Base-by-base conservation (phyloP, 1,140 invertebrate species). In the Penaeus vannamei region DNA sequence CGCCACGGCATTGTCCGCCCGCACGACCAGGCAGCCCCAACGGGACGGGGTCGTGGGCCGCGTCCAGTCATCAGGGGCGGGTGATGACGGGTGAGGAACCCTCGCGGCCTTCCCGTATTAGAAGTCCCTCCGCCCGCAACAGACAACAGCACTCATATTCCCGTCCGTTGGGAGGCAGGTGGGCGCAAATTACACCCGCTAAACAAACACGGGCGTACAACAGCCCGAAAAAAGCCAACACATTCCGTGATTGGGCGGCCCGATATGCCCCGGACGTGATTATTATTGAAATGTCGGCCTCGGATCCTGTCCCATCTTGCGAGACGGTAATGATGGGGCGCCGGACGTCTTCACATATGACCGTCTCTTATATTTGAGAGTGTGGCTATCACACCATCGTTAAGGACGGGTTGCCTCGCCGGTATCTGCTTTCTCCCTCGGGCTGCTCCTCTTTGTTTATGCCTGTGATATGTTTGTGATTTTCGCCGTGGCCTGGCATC, bases 131-230 rank as follows among this genome's bases (percentile, higher is more conserved):
- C 62, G 17, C 66, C 14, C 76, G 61, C 59, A 82, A 82, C 79
- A 82, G 86, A 87, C 86, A 82, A 53, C 61, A 42, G 79, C 77
- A 66, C 79, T 87, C 61, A 64, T 69, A 69, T 82, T 81, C 62
- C 36, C 79, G 46, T 87, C 86, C n/a, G n/a, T 46, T 87, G 53
- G 22, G 61, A 32, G 62, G n/a, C 86, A 82, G 77, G 86, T 66
- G 79, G 42, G 77, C 59, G 61, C 86, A 87, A 87, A 82, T 87
- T 87, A 87, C 79, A 82, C 86, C 26, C 23, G 79, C 86, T 82
- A 87, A 87, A 87, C 86, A 87, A 87, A 87, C 79, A 87, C n/a
- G 46, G 84, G 3, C 12, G 46, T 53, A 29, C 53, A 84, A 32
- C 36, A 32, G 82, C 42, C 53, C 10, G 17, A 32, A 42, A 64